Conservation (phyloP, 1,140 invertebrate species). For the Brachionus rubens region DNA sequence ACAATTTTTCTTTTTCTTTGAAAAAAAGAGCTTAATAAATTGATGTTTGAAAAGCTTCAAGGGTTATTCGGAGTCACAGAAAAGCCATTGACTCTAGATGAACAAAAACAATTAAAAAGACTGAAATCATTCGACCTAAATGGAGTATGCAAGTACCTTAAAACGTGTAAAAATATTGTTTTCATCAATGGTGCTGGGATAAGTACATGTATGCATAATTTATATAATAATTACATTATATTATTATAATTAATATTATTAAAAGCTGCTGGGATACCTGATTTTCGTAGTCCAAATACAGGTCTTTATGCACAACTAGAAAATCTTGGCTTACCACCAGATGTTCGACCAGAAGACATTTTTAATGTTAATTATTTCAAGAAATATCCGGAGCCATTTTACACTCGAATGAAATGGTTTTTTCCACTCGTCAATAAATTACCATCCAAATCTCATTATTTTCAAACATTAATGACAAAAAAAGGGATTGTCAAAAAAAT, state of each 20-base stretch:
- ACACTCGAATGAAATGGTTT: neutral
- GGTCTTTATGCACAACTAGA: neutral
- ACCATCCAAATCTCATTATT: slow-evolving; percentile 6
- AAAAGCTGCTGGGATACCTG: neutral
- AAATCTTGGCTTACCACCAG: neutral
- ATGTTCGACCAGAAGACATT: neutral
- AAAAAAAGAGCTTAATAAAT: too few relatives aligned
- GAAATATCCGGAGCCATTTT: neutral
- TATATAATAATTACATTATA: too few relatives aligned
- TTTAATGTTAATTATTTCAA: neutral
- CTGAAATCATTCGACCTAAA: too few relatives aligned
- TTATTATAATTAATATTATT: neutral
- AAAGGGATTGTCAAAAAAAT: neutral
- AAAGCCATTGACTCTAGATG: too few relatives aligned
- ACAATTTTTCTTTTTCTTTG: too few relatives aligned
- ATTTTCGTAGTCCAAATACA: neutral
- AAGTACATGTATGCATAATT: too few relatives aligned
- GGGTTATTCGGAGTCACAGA: too few relatives aligned
- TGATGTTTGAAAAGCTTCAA: too few relatives aligned
- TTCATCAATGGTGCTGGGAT: too few relatives aligned
- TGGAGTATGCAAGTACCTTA: too few relatives aligned
- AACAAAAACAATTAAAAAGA: too few relatives aligned
- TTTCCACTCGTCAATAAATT: neutral
- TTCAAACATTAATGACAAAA: neutral
- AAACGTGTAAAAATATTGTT: too few relatives aligned